phyloP scores from a whole-genome alignment of 2,113 vertebrate species.

The Genyomyrus donnyi region DNA sequence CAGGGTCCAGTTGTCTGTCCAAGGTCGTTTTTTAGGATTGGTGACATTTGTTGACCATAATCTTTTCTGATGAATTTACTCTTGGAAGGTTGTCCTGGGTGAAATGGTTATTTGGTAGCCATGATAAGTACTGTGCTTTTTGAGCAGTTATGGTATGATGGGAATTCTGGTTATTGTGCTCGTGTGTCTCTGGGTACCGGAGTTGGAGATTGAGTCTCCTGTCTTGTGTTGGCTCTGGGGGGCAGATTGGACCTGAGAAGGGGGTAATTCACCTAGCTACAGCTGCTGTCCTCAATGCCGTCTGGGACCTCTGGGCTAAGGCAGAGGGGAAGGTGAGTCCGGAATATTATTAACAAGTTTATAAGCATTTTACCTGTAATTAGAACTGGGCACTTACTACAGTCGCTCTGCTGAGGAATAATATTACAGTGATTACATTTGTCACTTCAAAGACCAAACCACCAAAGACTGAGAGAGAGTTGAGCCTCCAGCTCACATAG shows the following conservation, averaged over 20 bases:
- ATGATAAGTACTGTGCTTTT: background rate
- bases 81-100: background rate
- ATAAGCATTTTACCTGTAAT: background rate
- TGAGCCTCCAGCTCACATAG: background rate
- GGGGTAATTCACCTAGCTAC: constrained; percentile 63
- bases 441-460: background rate
- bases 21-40: background rate
- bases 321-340: constrained; percentile 62
- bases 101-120: background rate
- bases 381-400: background rate
- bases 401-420: background rate
- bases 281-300: constrained; percentile 62
- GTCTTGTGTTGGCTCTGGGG: constrained; percentile 12
- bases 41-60: background rate
- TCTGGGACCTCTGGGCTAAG: constrained; percentile 75
- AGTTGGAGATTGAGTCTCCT: background rate
- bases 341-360: background rate
- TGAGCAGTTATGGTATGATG: background rate
- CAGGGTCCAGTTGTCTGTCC: background rate
- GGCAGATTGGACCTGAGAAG: constrained; percentile 67
- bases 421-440: background rate
- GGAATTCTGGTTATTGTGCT: background rate
- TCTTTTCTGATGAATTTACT: background rate
- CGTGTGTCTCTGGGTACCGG: background rate
- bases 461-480: background rate